Evolutionary conservation across 2,888 invertebrate species (phyloP), one percentile per base, ranked within the genome.

Genomic region (Tinea pellionella): DNA sequence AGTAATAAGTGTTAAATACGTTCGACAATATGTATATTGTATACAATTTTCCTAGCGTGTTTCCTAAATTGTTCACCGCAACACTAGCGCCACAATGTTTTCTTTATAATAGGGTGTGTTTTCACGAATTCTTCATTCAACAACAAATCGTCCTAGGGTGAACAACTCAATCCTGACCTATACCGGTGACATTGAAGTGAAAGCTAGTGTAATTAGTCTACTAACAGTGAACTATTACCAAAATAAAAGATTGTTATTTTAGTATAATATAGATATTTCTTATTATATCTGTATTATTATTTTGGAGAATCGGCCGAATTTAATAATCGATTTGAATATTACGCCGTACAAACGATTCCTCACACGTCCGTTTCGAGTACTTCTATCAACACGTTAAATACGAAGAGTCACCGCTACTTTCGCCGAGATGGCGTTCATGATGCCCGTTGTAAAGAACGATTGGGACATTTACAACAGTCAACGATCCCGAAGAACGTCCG

Each of bases 391-490:
- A 86, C 86, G 85, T 81, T 78, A 73, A 78, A 69, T 69, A 71
- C 65, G 69, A 81, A 75, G 84, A 81, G 74, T 66, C 70, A 75
- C 80, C 78, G 78, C 75, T 67, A 65, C 69, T 73, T 69, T 68
- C 83, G 80, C 72, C 80, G 83, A 80, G 82, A 96, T 96, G 96
- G 96, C 96, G 89, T 96, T 96, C 88, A 96, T 96, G 96, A 95
- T 96, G 94, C 96, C 96, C 62, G 96, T 96, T 66, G 92, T 96
- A 87, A 96, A 96, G 89, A 96, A 96, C 88, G 95, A 96, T 80
- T 96, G 94, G 91, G 94, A 96, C 80, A 95, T 96, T 73, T 96
- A 96, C 89, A 94, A 95, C 88, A 92, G 94, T 65, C 92, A 92
- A 77, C 91, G 95, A 59, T 90, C 92, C 61, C 89, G 95, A 67